These are phyloP conservation scores for Spatulosminthurus flaviceps DNA, from an alignment of 2,888 invertebrate genomes.

Conservation along the genomic window DNA sequence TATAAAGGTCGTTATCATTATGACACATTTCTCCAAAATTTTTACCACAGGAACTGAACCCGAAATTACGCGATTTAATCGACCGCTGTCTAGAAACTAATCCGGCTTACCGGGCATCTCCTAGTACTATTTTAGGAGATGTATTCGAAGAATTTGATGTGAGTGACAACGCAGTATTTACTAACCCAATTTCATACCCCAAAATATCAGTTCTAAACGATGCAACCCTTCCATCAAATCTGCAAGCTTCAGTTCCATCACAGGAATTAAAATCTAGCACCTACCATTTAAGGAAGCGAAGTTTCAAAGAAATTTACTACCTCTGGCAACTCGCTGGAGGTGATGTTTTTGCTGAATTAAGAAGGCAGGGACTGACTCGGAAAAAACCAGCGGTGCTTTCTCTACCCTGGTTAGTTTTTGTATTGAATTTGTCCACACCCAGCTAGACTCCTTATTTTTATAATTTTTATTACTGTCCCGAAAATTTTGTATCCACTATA, in stretches of 20 bases:
- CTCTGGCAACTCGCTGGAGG: slow-evolving; percentile 97
- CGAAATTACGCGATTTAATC: slow-evolving; percentile 53
- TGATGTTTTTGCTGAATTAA: slow-evolving; percentile 88
- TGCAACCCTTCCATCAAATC: too few species aligned
- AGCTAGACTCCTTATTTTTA: too few species aligned
- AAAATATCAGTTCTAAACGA: too few species aligned
- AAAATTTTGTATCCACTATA: too few species aligned
- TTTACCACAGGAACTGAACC: slow-evolving; percentile 48
- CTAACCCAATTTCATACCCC: too few species aligned
- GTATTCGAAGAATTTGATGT: neutral
- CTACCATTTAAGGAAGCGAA: slow-evolving; percentile 63
- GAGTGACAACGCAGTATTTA: neutral
- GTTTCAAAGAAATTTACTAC: slow-evolving; percentile 86
- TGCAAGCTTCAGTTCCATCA: neutral
- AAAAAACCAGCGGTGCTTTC: slow-evolving; percentile 74
- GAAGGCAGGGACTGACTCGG: slow-evolving; percentile 88
- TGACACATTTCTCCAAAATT: too few species aligned
- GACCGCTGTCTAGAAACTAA: slow-evolving; percentile 60
- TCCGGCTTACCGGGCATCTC: slow-evolving; percentile 57
- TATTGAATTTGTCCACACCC: slow-evolving; percentile 12
- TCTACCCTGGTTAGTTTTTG: slow-evolving; percentile 66
- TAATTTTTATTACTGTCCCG: too few species aligned
- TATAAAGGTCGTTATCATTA: too few species aligned
- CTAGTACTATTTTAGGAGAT: slow-evolving; percentile 57
- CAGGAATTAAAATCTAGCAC: neutral